Evolutionary conservation across 2,888 invertebrate genomes (phyloP).

Genomic region (Conchocele bisecta): DNA sequence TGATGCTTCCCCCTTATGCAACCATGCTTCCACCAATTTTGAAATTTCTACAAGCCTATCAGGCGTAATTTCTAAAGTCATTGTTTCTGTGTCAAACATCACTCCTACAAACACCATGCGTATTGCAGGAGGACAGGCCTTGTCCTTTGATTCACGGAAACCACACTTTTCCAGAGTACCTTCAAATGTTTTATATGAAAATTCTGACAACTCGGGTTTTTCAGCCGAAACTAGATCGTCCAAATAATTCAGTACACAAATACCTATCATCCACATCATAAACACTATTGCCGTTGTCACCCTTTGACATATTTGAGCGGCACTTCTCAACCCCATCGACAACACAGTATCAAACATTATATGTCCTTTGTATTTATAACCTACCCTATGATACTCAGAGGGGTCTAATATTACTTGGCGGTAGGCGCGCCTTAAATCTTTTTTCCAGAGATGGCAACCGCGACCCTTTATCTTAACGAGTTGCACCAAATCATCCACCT

Average conservation of each 20-base stretch:
- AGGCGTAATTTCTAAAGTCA: background rate
- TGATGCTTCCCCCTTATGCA: background rate
- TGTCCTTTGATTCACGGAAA: background rate
- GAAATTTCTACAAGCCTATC: background rate
- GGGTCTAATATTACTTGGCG: background rate
- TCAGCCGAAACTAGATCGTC: background rate
- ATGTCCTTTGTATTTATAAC: background rate
- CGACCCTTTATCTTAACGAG: background rate
- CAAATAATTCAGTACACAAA: constrained; percentile 2
- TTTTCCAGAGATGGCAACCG: background rate
- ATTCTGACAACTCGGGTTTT: background rate
- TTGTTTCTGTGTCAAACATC: background rate
- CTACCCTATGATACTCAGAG: background rate
- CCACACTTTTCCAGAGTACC: background rate
- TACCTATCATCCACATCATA: background rate
- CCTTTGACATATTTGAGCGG: background rate
- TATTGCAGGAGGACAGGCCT: constrained; percentile 1
- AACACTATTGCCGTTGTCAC: background rate
- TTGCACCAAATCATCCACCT: constrained; percentile 4
- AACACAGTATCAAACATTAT: background rate
- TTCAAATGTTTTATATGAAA: background rate
- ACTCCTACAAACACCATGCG: background rate
- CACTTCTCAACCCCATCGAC: background rate
- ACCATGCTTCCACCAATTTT: background rate
- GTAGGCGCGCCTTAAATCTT: background rate